Base-by-base conservation (phyloP, 2,888 invertebrate species). In the Hesperia comma region DNA sequence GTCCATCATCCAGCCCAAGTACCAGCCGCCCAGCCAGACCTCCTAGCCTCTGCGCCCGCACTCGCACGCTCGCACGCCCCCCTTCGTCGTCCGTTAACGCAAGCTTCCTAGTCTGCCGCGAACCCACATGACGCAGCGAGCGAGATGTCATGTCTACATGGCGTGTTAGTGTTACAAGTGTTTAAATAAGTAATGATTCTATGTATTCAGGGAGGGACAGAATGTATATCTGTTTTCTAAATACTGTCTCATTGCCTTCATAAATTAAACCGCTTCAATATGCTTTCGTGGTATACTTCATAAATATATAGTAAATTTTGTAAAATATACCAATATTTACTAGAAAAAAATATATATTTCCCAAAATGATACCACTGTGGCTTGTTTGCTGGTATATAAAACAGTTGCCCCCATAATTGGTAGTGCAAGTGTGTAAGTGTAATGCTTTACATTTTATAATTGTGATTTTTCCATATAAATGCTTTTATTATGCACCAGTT, bases 1-100 rank as follows among this genome's bases (percentile, higher is more conserved):
- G 12, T 98, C 98, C 67, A 97, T 98, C 81, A 97, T 98, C 79
- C 97, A 98, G 88, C 95, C 92, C 61, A 93, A 93, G 79, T 93
- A 83, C 79, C 90, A 88, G 73, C 75, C 86, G 15, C 83, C 92
- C 15, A 92, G 88, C 71, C 93, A 93, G 78, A 91, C 91, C 46
- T 93, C 93, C 84, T 93, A 93, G 93, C 92, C 90, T 71, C 70
- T 72, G 70, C 73, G 61, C 49, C 33, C 60, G 51, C 43, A 46
- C 43, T 46, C 43, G 43, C 43, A 46, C 43, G 54, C 51, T 70
- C 70, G 57, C 54, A 63, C 32, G 46, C 73, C 61, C 76, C 72
- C 71, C 62, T 73, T 61, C 68, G 70, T 72, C 75, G 74, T 55
- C 58, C 15, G 33, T 40, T 61, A 40, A 19, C 14, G 19, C 19